Conservation (phyloP, 2,797 vertebrate species). For the Oreochromis grahami region DNA sequence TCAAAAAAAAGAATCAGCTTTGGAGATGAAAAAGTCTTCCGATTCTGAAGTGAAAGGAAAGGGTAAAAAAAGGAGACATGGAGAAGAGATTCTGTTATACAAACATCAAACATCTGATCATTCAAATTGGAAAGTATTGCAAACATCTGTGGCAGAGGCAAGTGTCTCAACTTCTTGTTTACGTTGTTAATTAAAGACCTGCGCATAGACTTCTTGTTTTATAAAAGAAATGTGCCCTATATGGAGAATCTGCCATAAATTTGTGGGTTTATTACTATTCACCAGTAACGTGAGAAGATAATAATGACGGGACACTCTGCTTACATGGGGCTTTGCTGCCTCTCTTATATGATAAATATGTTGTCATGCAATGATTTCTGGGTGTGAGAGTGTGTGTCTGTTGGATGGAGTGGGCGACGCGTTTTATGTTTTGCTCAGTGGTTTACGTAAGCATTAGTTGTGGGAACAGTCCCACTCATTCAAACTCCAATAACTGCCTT, state of each 20-base stretch:
- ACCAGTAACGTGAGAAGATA: constrained; percentile 10
- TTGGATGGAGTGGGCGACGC: constrained; percentile 2
- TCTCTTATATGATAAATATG: constrained; percentile 24
- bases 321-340: constrained; percentile 22
- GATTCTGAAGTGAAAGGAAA: constrained; percentile 12
- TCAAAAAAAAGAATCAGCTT: background rate
- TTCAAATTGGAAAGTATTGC: background rate
- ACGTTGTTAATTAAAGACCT: constrained; percentile 30
- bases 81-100: background rate
- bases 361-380: constrained; percentile 45
- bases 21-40: constrained; percentile 21
- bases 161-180: constrained; percentile 17
- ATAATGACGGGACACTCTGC: constrained; percentile 40
- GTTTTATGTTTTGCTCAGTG: constrained; percentile 26
- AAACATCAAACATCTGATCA: background rate
- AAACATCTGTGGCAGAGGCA: constrained; percentile 3
- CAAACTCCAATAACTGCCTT: constrained; percentile 48
- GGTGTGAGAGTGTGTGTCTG: background rate
- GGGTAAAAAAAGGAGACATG: background rate
- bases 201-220: constrained; percentile 2
- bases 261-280: constrained; percentile 8
- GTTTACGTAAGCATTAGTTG: constrained; percentile 15
- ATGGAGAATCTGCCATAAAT: constrained; percentile 11
- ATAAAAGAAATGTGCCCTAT: constrained; percentile 4
- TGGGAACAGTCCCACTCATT: constrained; percentile 5